Evolutionary conservation across 1,140 invertebrate species (phyloP).

Genomic region (Bombus turneri): DNA sequence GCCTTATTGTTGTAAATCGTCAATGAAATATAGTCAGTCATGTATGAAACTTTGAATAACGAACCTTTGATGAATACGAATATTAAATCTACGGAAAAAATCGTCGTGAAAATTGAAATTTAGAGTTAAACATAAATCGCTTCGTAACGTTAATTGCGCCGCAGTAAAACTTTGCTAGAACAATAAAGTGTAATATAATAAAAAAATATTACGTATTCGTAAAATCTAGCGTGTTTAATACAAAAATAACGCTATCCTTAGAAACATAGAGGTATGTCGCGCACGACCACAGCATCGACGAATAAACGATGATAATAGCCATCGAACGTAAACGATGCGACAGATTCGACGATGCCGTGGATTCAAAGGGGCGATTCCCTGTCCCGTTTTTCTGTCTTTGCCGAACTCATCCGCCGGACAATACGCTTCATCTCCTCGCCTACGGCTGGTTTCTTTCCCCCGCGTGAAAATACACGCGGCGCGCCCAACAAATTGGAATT

Average conservation of each 20-base stretch:
- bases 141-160: too few relatives aligned
- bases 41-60: neutral
- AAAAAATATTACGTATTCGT: too few relatives aligned
- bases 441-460: neutral
- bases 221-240: too few relatives aligned
- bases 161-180: too few relatives aligned
- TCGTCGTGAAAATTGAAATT: too few relatives aligned
- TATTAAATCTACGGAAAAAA: neutral
- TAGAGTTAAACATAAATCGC: too few relatives aligned
- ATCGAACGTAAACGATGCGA: neutral
- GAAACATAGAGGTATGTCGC: neutral
- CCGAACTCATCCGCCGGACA: neutral
- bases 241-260: too few relatives aligned
- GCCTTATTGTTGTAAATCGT: neutral
- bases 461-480: conserved; percentile 17
- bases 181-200: too few relatives aligned
- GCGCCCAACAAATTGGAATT: conserved; percentile 37
- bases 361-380: neutral
- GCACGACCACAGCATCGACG: too few relatives aligned
- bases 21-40: neutral
- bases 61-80: neutral
- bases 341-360: neutral
- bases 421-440: neutral
- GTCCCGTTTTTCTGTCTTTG: neutral
- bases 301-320: neutral